Base-by-base conservation (phyloP, 2,797 vertebrate genomes). In the Tolypeutes matacus region DNA sequence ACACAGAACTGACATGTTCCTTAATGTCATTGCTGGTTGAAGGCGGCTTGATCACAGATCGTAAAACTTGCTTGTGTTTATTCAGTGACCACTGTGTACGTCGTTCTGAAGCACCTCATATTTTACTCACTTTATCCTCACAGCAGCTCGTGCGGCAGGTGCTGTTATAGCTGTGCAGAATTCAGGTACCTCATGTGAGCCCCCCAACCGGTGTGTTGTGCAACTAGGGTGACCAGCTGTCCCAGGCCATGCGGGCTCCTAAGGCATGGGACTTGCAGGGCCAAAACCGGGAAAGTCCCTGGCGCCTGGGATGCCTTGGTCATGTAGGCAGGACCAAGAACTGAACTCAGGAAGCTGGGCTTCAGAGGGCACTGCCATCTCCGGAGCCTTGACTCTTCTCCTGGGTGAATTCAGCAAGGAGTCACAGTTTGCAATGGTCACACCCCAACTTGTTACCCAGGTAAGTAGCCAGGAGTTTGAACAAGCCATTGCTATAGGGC, bases 401-500 rank as follows among this genome's bases (percentile, higher is more conserved):
- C 14, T 46, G 65, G 27, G 17, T 34, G 14, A 76, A 34, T 92
- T 73, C 65, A 65, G 4, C 21, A 31, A 6, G 39, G 34, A 78
- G 85, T 82, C 69, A n/a, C 17, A 42, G 56, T 89, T 73, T 86
- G 53, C 83, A 76, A 15, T 8, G 49, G 78, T 17, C 46, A 64
- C 70, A 75, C 82, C 92, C 85, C 49, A n/a, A 34, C 91, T 34
- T 93, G 72, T 62, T 14, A 73, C 58, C 49, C 4, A 67, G 70
- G 86, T 12, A 25, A 85, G 36, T 25, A 82, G n/a, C 87, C 34
- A 53, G 56, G 60, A 89, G 36, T n/a, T 82, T n/a, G 31, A 70
- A 27, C 76, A 86, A 95, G 76, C 69, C 94, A 42, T 51, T 72
- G 80, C 80, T 88, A 39, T 39, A 62, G 65, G 76, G 83, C 85